phyloP scores from a whole-genome alignment of 2,888 invertebrate genomes.

The Yponomeuta malinellus region DNA sequence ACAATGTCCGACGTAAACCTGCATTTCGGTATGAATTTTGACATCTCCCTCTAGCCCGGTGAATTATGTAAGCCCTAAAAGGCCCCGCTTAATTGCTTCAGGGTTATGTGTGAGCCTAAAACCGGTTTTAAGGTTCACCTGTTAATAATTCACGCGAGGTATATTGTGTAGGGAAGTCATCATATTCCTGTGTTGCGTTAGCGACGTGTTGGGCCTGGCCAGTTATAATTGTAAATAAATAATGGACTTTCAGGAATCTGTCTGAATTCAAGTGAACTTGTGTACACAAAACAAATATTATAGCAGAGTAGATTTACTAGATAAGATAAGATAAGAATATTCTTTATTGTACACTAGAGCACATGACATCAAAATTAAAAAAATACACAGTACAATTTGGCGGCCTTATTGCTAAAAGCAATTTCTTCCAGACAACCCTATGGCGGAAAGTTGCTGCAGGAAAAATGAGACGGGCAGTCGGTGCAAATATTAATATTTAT shows the following conservation, averaged over 20 bases:
- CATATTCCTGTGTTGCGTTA: slow-evolving; percentile 5
- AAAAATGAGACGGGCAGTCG: too few species aligned
- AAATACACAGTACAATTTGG: too few species aligned
- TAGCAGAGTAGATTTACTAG: too few species aligned
- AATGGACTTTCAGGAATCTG: not conserved
- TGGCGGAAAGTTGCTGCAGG: too few species aligned
- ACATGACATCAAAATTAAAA: too few species aligned
- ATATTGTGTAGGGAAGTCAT: slow-evolving; percentile 16
- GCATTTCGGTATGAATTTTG: slow-evolving; percentile 18
- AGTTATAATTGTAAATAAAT: not conserved
- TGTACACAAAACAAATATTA: not conserved
- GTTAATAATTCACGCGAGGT: slow-evolving; percentile 18
- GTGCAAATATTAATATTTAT: too few species aligned
- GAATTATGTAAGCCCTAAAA: slow-evolving; percentile 22
- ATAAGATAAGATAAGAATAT: not conserved
- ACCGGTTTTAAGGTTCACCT: slow-evolving; percentile 17
- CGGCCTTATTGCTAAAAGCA: too few species aligned
- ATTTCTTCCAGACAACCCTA: too few species aligned
- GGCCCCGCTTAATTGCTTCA: slow-evolving; percentile 21
- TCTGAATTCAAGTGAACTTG: not conserved
- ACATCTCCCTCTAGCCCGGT: slow-evolving; percentile 17
- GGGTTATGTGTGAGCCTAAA: slow-evolving; percentile 19
- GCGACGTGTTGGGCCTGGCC: slow-evolving; percentile 5
- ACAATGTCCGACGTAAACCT: not conserved
- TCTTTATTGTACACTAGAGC: too few species aligned